Evolutionary conservation across 2,888 invertebrate genomes (phyloP).

Genomic region (Andrena bucephala): DNA sequence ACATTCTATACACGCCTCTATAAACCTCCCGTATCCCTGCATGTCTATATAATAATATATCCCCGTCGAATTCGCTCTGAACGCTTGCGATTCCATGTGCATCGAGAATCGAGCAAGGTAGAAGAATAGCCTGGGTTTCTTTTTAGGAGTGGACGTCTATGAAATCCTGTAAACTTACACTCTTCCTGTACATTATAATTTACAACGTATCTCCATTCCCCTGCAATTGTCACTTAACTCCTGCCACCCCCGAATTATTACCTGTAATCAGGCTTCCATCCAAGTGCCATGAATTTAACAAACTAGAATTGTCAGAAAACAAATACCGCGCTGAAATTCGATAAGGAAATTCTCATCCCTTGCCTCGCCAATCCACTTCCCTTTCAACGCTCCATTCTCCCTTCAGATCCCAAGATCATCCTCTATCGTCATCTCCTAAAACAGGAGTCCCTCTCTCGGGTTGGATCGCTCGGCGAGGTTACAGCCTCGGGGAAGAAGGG

Average conservation of each 20-base stretch:
- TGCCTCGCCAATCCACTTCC: not conserved
- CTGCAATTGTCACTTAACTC: no score
- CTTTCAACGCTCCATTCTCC: not conserved
- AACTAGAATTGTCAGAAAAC: no score
- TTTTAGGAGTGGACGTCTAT: not conserved
- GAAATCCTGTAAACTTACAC: not conserved
- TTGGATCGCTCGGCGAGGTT: constrained; percentile 2
- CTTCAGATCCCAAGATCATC: not conserved
- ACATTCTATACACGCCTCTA: constrained; percentile 51
- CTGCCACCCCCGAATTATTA: no score
- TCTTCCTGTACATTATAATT: no score
- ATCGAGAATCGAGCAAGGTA: not conserved
- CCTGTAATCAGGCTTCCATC: no score
- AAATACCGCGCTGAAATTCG: not conserved
- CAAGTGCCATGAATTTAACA: no score
- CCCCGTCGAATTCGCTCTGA: constrained; percentile 30
- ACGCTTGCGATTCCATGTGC: constrained; percentile 17
- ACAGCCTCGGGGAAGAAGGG: constrained; percentile 43
- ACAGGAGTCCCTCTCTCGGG: constrained; percentile 38
- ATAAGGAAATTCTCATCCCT: constrained; percentile 2
- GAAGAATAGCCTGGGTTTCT: not conserved
- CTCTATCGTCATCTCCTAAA: constrained; percentile 26
- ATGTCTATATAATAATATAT: constrained; percentile 41
- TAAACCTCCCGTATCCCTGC: constrained; percentile 26
- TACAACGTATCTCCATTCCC: no score